A percentile compares a stretch with the other conserved stretches of the same genome.
Conservation (phyloP, 2,797 vertebrate species). For the Bryconaethiops microstoma region DNA sequence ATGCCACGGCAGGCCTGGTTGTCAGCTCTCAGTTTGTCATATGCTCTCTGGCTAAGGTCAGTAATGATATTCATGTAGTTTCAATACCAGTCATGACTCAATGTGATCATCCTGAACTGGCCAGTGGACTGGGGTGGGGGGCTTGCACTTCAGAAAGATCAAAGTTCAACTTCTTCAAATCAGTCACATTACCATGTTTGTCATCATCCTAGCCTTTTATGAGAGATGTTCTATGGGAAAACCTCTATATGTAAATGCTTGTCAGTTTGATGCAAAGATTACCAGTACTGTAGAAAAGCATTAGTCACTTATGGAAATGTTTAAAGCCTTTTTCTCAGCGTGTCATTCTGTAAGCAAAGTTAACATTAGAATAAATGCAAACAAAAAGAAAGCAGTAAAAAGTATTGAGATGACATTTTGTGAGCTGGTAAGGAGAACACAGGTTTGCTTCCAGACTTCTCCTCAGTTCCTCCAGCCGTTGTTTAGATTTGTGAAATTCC, state of each 20-base stretch:
- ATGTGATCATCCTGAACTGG: neutral
- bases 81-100: neutral
- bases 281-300: no score
- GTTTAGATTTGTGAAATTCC: no score
- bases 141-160: neutral
- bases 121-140: neutral
- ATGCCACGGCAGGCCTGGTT: neutral
- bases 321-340: no score
- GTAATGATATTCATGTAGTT: neutral
- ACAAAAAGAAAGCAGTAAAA: no score
- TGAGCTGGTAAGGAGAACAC: no score
- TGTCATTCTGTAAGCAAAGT: neutral
- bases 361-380: no score
- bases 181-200: neutral
- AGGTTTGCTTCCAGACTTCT: no score
- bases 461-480: no score
- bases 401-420: no score
- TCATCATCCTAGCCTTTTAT: neutral
- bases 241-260: neutral
- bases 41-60: constrained; percentile 18
- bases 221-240: neutral
- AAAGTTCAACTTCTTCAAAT: neutral
- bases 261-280: no score
- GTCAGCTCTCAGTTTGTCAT: neutral
- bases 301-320: no score